These are phyloP conservation scores for Hyles vespertilio DNA, from an alignment of 1,140 invertebrate genomes.

Conservation along the genomic window DNA sequence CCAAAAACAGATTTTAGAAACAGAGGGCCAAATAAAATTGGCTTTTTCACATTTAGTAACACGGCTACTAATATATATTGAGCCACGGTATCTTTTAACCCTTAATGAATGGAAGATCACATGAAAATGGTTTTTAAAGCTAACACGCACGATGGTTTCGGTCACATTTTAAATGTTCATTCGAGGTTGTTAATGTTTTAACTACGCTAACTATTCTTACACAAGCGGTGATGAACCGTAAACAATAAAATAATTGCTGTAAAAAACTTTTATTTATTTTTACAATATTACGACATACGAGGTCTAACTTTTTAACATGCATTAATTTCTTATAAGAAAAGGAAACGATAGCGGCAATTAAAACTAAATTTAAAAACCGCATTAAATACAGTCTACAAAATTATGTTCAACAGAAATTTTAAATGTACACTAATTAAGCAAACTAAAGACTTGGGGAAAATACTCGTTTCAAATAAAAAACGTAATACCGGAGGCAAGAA, in stretches of 20 bases:
- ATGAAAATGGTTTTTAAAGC: slow-evolving; percentile 18
- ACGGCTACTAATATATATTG: neutral
- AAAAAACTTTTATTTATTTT: neutral
- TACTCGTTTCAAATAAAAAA: slow-evolving; percentile 34
- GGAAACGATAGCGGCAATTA: too few species aligned
- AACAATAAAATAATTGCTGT: slow-evolving; percentile 59
- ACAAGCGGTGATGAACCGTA: slow-evolving; percentile 55
- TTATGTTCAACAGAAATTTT: slow-evolving; percentile 5
- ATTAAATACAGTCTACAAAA: too few species aligned
- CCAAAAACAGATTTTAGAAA: neutral
- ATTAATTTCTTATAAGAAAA: too few species aligned
- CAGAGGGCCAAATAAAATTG: slow-evolving; percentile 4
- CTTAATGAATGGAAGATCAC: slow-evolving; percentile 11
- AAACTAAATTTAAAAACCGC: too few species aligned
- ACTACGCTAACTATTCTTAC: slow-evolving; percentile 54
- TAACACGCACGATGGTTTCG: slow-evolving; percentile 35
- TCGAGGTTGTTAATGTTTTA: slow-evolving; percentile 56
- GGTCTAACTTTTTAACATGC: neutral
- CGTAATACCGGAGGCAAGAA: slow-evolving; percentile 45
- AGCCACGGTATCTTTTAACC: neutral
- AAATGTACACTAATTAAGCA: slow-evolving; percentile 20
- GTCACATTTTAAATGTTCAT: slow-evolving; percentile 61
- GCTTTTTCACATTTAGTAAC: neutral
- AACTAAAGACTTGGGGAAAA: slow-evolving; percentile 34
- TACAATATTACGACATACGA: neutral